phyloP scores from a whole-genome alignment of 2,797 vertebrate species.

The Buceros bicornis region DNA sequence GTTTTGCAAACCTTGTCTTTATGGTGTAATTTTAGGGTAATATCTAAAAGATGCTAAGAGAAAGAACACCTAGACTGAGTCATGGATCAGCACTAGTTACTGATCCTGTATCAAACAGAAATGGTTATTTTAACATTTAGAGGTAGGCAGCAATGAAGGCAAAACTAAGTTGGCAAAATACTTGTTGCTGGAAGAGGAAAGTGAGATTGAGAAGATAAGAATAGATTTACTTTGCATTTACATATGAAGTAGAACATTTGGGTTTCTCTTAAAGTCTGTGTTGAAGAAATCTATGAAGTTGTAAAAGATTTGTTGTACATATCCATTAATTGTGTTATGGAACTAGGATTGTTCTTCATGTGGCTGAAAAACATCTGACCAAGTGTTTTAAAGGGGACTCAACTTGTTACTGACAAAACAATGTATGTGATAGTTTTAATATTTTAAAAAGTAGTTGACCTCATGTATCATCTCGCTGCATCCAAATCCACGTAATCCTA shows the following conservation, averaged over 20 bases:
- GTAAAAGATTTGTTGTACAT: background rate
- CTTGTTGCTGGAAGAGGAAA: background rate
- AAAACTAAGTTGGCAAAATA: background rate
- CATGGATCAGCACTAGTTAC: background rate
- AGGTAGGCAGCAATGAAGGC: background rate
- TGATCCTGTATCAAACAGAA: background rate
- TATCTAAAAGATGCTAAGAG: background rate
- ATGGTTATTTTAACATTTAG: background rate
- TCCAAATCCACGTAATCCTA: background rate
- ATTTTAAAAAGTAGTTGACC: background rate
- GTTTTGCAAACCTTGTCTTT: background rate
- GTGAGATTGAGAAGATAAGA: background rate
- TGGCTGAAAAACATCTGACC: background rate
- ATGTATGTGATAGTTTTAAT: background rate
- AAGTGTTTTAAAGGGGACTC: background rate
- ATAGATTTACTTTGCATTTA: background rate
- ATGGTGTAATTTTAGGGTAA: background rate
- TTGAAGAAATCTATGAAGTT: background rate
- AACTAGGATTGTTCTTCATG: background rate
- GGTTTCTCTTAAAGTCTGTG: background rate
- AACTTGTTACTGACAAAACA: background rate
- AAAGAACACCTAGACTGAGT: background rate
- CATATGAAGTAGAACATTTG: background rate
- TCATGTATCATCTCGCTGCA: background rate
- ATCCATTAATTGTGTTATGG: background rate